Base-by-base conservation (phyloP, 2,888 invertebrate genomes). In the Octonoba sinensis region DNA sequence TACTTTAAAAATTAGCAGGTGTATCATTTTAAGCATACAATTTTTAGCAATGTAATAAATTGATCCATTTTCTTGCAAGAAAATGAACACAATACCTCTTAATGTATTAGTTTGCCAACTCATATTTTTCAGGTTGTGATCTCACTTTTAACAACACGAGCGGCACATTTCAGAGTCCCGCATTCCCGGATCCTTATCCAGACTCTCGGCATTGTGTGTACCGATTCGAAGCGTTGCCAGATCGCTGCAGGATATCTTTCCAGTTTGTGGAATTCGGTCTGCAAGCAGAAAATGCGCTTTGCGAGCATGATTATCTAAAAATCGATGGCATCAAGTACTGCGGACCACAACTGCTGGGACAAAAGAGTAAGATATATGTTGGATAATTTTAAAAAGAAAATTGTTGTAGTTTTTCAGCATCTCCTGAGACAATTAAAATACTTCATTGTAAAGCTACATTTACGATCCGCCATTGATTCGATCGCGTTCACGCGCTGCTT, bases 271-370 rank as follows among this genome's bases (percentile, higher is more conserved):
- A 86, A 46, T 86, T 86, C 56, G 64, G 81, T 3, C 72, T 86
- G 0, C 84, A 85, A 12, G 64, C 84, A 11, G 76, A 83, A 0
- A 83, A 81, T 60, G 77, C 81, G 3, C 62, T 65, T 4, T 86
- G 86, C 49, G 76, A 74, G 13, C 67, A 72, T 2, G 86, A 86
- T 60, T 86, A 85, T 57, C 56, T 86, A 47, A 83, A 84, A 46
- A 82, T 86, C 20, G 85, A 86, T 49, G 85, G 86, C 3, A 84
- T 85, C 24, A 83, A 85, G 24, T 86, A 86, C 65, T 86, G 86
- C 73, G 86, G 86, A 24, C 84, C 83, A 44, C 86, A 86, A 56
- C 84, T 86, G 3, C 57, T 85, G 65, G 86, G 85, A 66, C 85
- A 86, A 56, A 86, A 85, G 15, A 81, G 86, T 85, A 82, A 85